Percentiles rank a stretch among this genome's conserved stretches.
phyloP scores from a whole-genome alignment of 2,888 invertebrate genomes.

The Nomada flava region DNA sequence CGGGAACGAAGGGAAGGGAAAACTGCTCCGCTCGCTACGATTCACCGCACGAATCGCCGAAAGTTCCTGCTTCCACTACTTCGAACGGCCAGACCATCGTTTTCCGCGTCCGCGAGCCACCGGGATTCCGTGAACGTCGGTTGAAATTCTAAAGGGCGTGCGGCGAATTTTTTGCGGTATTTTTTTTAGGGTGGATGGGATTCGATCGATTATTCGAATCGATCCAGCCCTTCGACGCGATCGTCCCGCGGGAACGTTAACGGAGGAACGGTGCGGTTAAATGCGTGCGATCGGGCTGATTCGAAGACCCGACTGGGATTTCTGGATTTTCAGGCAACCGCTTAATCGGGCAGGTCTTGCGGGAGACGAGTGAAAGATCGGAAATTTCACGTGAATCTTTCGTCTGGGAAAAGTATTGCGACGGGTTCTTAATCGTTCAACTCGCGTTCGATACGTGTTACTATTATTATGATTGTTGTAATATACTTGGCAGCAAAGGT shows the following conservation, averaged over 20 bases:
- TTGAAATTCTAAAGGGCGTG: neutral
- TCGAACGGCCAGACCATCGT: neutral
- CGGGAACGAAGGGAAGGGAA: neutral
- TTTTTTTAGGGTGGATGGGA: neutral
- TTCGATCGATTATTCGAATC: slow-evolving; percentile 2
- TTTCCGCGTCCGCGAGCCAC: slow-evolving; percentile 9
- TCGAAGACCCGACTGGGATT: neutral
- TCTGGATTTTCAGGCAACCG: neutral
- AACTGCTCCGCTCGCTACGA: neutral
- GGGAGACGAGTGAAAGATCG: neutral
- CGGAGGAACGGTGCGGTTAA: neutral
- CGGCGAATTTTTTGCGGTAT: slow-evolving; percentile 1
- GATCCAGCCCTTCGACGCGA: neutral
- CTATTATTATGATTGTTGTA: no score
- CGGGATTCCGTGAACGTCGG: neutral
- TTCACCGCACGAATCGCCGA: slow-evolving; percentile 21
- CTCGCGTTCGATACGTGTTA: no score
- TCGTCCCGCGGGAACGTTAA: neutral
- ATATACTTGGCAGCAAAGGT: no score
- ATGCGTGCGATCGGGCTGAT: neutral
- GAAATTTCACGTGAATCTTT: no score
- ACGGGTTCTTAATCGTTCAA: no score
- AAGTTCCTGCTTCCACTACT: slow-evolving; percentile 26
- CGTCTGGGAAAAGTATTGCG: no score
- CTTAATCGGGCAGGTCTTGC: neutral